Base-by-base conservation (phyloP, 2,888 invertebrate species). In the Tyria jacobaeae region DNA sequence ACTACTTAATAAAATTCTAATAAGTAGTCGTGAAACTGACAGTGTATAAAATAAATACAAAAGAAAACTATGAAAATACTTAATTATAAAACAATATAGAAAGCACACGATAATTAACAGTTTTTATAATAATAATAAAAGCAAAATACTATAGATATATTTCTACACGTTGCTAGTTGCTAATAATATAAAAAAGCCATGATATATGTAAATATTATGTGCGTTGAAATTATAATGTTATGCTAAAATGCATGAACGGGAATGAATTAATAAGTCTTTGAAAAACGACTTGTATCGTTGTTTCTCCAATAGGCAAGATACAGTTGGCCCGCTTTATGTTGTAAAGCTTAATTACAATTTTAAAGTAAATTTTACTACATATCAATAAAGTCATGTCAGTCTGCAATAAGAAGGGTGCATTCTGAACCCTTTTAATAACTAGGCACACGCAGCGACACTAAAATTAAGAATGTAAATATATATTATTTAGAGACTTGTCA, bases 91-190 rank as follows among this genome's bases (percentile, higher is more conserved):
- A 88, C 86, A 85, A 85, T 80, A 76, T 86, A 89, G 84, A 85
- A 86, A 87, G 80, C 88, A 91, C 81, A 87, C 82, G 79, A 73
- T 67, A 75, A 81, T 71, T 67, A 69, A 82, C 15, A 56, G 47
- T 47, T 24, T 24, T 44, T 24, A 15, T 37, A 24, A 62, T 72
- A 56, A 71, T 76, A 83, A 48, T 58, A 59, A 77, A 80, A 81
- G 80, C 78, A 78, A 73, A 78, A 85, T 84, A 83, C 74, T 78
- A 79, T 76, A 79, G 76, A 71, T 75, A 67, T 71, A n/a, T 74
- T 77, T 79, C 72, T 73, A 71, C 86, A 85, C 87, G 82, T 84
- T 89, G 90, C 91, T 92, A 91, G 90, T 91, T 88, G 91, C 88
- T 90, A 89, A 76, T 64, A 76, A 73, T 53, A 64, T 52, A 50